Evolutionary conservation across 2,797 vertebrate species (phyloP), one percentile per base, ranked within the genome.

Genomic region (Bucorvus abyssinicus): DNA sequence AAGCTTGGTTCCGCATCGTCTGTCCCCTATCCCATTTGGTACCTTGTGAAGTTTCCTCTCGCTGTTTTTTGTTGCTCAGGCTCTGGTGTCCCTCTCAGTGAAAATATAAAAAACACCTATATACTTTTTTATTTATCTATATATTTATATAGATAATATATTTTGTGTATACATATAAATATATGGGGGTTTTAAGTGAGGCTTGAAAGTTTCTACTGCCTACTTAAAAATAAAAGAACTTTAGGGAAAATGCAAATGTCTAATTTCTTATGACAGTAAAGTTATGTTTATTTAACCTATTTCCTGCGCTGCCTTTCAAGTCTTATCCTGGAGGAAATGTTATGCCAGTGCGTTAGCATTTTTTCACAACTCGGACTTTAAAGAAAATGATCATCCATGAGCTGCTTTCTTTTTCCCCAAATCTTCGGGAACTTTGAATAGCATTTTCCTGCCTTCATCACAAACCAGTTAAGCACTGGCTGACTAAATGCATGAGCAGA

Each of bases 281-380:
- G 34, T 87, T 93, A 13, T 93, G 86, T 93, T 96, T 96, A 84
- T 94, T 96, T 94, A 94, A 92, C 82, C 78, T 84, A 44, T 94
- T 91, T 87, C 67, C 38, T 56, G 53, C 26, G 45, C 36, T 77
- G 84, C 23, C 78, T 96, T 96, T 95, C 77, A 91, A 93, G 87
- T 79, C 82, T 87, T 84, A 79, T 87, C 85, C 81, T 63, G 18
- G 30, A 92, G 86, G 93, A 95, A 94, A 93, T 23, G 79, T 64
- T 84, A 69, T 36, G 61, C 71, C 79, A 74, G 27, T 61, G 53
- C 8, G 1, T 87, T 91, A 96, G 83, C 68, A 47, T 78, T 87
- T 92, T 86, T 80, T 92, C 84, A 65, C 85, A 81, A 91, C 65
- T 87, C 90, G 68, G 88, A 78, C 95, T 95, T 96, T 78, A 90